A percentile compares a stretch with the other conserved stretches of the same genome.
Evolutionary conservation across 2,797 vertebrate genomes (phyloP).

Genomic region (Melanogrammus aeglefinus): DNA sequence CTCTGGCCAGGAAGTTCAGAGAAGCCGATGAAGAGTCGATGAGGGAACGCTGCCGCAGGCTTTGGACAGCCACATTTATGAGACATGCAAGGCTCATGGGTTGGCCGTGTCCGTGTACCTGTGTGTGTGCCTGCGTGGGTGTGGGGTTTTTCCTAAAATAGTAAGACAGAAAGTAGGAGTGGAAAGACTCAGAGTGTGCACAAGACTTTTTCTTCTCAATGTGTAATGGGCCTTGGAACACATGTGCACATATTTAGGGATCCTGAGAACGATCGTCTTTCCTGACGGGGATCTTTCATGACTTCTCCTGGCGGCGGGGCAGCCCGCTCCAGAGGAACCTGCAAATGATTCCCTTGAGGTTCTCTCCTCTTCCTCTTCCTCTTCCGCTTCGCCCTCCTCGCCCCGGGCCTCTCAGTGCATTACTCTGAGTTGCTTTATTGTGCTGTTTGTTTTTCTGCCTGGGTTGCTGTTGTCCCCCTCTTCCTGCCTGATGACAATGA

Average conservation of each 20-base stretch:
- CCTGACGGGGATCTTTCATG: conserved; percentile 8
- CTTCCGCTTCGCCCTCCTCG: conserved; percentile 3
- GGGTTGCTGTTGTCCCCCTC: conserved; percentile 22
- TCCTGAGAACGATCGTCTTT: conserved; percentile 32
- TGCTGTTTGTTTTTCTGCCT: conserved; percentile 25
- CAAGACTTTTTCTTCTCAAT: neutral
- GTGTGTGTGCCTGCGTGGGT: neutral
- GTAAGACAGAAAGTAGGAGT: neutral
- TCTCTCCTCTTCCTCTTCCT: neutral
- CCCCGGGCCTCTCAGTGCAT: conserved; percentile 13
- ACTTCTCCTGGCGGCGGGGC: conserved; percentile 6
- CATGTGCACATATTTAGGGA: conserved; percentile 8
- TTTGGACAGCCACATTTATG: neutral
- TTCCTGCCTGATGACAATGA: conserved; percentile 33
- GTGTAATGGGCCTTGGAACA: neutral
- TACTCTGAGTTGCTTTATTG: conserved; percentile 20
- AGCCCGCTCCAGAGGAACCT: neutral
- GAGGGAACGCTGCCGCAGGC: conserved; percentile 8
- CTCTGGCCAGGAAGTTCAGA: conserved; percentile 8
- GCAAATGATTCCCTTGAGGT: neutral
- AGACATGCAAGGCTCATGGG: neutral
- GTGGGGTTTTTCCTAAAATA: neutral
- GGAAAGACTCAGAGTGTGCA: neutral
- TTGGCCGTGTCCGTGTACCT: neutral
- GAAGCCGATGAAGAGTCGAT: neutral